phyloP scores from a whole-genome alignment of 2,888 invertebrate species.

The Balanococcus diminutus region DNA sequence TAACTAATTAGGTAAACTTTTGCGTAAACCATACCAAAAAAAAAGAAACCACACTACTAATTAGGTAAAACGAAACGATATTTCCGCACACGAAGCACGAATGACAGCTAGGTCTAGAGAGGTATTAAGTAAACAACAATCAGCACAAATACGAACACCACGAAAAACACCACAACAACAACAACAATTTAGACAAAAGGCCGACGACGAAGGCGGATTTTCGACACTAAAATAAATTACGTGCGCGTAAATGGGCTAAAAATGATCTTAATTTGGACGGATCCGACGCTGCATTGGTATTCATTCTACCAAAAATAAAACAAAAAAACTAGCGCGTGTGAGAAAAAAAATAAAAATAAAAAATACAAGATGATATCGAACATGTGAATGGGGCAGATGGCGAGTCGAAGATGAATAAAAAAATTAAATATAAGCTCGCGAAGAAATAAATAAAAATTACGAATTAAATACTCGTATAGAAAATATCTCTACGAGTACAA shows the following conservation, averaged over 20 bases:
- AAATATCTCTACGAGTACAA: slow-evolving; percentile 25
- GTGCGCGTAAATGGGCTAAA: too few species aligned
- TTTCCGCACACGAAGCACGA: background rate
- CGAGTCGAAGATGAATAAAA: background rate
- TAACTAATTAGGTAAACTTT: background rate
- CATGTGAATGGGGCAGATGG: background rate
- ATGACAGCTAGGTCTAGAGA: too few species aligned
- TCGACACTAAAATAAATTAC: background rate
- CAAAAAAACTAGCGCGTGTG: background rate
- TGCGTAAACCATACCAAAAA: too few species aligned
- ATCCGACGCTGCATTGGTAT: too few species aligned
- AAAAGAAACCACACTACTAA: background rate
- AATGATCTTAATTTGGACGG: too few species aligned
- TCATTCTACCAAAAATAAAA: background rate
- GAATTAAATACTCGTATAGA: background rate
- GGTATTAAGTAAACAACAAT: too few species aligned
- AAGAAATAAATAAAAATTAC: background rate
- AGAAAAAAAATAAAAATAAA: slow-evolving; percentile 14
- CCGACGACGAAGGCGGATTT: background rate
- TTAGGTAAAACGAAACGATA: background rate
- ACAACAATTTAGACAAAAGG: background rate
- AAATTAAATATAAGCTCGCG: background rate
- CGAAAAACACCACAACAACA: background rate
- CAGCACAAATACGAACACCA: too few species aligned
- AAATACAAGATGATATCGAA: background rate